These are phyloP conservation scores for Tortricodes alternella DNA, from an alignment of 2,888 invertebrate genomes.

Conservation along the genomic window DNA sequence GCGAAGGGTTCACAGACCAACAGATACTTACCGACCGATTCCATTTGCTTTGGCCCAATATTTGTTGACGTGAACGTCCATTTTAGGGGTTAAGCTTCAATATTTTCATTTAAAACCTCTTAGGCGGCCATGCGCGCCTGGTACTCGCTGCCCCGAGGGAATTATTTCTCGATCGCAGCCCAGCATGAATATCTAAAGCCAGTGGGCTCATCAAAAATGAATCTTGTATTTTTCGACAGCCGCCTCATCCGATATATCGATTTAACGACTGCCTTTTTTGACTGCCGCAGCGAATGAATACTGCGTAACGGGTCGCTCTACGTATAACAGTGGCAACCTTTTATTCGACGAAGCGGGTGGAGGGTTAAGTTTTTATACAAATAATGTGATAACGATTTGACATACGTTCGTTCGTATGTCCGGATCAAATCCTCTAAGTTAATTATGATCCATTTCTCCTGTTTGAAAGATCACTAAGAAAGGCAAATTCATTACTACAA, in stretches of 20 bases:
- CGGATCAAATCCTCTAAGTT: too few species aligned
- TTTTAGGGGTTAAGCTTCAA: conserved; percentile 5
- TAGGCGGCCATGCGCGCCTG: conserved; percentile 8
- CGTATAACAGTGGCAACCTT: too few species aligned
- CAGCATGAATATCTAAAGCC: conserved; percentile 52
- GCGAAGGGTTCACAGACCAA: conserved; percentile 4
- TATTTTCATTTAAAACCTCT: conserved; percentile 26
- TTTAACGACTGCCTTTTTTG: conserved; percentile 35
- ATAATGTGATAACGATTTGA: too few species aligned
- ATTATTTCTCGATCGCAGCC: conserved; percentile 55
- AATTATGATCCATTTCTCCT: too few species aligned
- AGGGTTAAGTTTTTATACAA: too few species aligned
- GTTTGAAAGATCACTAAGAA: too few species aligned
- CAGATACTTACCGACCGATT: conserved; percentile 8
- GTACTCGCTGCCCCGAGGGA: conserved; percentile 30
- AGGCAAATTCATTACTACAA: too few species aligned
- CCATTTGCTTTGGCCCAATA: conserved; percentile 11
- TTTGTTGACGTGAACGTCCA: conserved; percentile 16
- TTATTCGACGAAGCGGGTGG: too few species aligned
- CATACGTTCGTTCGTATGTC: too few species aligned
- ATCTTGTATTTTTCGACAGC: conserved; percentile 47
- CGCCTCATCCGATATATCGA: conserved; percentile 36
- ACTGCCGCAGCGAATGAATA: conserved; percentile 27
- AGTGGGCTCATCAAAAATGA: conserved; percentile 54
- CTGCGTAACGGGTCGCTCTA: not conserved